Percentiles rank a stretch among this genome's conserved stretches.
phyloP scores from a whole-genome alignment of 2,113 vertebrate genomes.

The Campylomormyrus numenius region DNA sequence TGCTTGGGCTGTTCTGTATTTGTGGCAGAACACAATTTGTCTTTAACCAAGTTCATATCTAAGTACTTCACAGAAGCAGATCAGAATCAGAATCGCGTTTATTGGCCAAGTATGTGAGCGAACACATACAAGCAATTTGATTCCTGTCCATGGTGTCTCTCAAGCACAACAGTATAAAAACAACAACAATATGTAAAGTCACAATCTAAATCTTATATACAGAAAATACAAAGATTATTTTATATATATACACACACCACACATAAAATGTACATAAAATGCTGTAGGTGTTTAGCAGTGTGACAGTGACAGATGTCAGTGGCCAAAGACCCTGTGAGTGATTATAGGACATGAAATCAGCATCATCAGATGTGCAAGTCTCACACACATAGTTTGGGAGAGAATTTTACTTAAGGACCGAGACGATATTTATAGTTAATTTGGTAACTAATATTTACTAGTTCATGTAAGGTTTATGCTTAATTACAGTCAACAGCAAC shows the following conservation, averaged over 20 bases:
- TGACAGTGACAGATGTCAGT: neutral
- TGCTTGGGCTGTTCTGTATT: neutral
- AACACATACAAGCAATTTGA: no score
- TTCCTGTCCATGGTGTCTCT: no score
- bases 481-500: constrained; percentile 6
- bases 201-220: no score
- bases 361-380: neutral
- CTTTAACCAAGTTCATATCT: neutral
- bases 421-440: neutral
- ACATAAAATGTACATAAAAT: no score
- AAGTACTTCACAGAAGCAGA: neutral
- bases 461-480: neutral
- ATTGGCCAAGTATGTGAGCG: no score
- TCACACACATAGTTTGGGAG: neutral
- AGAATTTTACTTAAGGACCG: neutral
- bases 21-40: neutral
- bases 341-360: neutral
- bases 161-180: no score
- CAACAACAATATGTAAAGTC: no score
- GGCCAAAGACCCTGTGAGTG: neutral
- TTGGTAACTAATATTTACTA: neutral
- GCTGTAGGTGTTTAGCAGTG: no score
- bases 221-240: no score
- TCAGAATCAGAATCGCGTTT: neutral
- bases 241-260: no score